Percentiles rank a stretch among this genome's conserved stretches.
These are phyloP conservation scores for Ammodytes dubius DNA, from an alignment of 2,113 vertebrate species.

Conservation along the genomic window DNA sequence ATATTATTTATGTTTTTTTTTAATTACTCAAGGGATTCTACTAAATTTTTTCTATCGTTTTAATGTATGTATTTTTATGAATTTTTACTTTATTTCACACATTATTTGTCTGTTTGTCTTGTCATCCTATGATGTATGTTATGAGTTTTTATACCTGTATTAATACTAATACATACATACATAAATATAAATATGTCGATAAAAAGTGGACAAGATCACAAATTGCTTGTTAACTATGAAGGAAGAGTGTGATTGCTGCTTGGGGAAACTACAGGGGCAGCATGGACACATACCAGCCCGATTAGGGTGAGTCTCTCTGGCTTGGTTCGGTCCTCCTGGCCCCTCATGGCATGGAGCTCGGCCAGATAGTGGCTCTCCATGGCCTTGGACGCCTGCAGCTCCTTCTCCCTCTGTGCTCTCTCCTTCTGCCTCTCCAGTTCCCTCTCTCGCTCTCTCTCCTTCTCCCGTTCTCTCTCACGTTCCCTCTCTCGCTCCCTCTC, in stretches of 20 bases:
- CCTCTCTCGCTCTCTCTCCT: conserved; percentile 86
- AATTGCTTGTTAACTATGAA: neutral
- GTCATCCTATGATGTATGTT: no score
- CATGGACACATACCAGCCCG: conserved; percentile 87
- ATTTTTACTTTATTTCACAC: no score
- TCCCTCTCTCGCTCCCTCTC: conserved; percentile 89
- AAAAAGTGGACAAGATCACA: neutral
- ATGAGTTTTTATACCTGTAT: no score
- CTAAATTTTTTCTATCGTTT: neutral
- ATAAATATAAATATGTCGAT: neutral
- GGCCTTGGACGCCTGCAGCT: conserved; percentile 92
- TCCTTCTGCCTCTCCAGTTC: conserved; percentile 92
- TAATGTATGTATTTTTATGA: neutral
- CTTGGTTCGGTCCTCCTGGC: conserved; percentile 92
- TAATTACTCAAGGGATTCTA: neutral
- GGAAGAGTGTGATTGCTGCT: neutral
- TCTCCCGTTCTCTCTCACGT: conserved; percentile 84
- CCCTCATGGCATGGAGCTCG: conserved; percentile 89
- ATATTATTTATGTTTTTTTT: neutral
- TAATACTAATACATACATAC: no score
- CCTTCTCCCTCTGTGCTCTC: conserved; percentile 91
- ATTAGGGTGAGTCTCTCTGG: conserved; percentile 90
- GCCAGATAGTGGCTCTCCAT: conserved; percentile 93
- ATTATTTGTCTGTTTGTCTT: no score
- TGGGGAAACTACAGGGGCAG: conserved; percentile 1